phyloP scores from a whole-genome alignment of 2,888 invertebrate genomes.

The Gerris lacustris region DNA sequence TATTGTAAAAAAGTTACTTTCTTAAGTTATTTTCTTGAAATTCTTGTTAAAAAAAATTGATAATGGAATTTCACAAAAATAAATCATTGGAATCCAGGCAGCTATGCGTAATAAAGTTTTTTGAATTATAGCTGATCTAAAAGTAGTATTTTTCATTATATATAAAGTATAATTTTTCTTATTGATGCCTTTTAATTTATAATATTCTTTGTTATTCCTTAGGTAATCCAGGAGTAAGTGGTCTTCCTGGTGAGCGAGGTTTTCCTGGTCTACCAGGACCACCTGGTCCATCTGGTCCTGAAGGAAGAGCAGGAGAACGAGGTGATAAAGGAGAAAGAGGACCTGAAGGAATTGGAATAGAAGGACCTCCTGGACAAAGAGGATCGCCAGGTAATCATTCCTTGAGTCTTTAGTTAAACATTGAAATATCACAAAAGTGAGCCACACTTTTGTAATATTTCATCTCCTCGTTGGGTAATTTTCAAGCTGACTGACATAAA shows the following conservation, averaged over 20 bases:
- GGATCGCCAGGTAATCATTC: slow-evolving; percentile 50
- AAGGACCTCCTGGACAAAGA: slow-evolving; percentile 58
- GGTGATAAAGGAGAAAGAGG: slow-evolving; percentile 65
- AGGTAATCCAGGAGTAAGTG: slow-evolving; percentile 9
- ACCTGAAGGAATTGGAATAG: slow-evolving; percentile 56
- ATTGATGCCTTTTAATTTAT: not conserved
- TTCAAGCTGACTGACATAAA: too few species aligned
- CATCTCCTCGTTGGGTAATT: too few species aligned
- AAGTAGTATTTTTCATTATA: not conserved
- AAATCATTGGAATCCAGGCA: too few species aligned
- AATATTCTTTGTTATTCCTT: not conserved
- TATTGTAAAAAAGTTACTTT: too few species aligned
- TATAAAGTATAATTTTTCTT: not conserved
- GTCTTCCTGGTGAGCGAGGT: slow-evolving; percentile 15
- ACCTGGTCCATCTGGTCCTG: slow-evolving; percentile 44
- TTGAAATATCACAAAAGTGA: too few species aligned
- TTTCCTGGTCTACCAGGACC: slow-evolving; percentile 30
- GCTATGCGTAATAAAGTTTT: too few species aligned
- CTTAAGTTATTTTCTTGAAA: too few species aligned
- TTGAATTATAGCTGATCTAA: too few species aligned
- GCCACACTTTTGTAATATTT: too few species aligned
- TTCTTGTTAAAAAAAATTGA: too few species aligned
- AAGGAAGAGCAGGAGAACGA: slow-evolving; percentile 50
- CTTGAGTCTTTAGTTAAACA: too few species aligned
- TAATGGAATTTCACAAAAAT: too few species aligned